Base-by-base conservation (phyloP, 1,140 invertebrate species). In the Pentalonia nigronervosa region DNA sequence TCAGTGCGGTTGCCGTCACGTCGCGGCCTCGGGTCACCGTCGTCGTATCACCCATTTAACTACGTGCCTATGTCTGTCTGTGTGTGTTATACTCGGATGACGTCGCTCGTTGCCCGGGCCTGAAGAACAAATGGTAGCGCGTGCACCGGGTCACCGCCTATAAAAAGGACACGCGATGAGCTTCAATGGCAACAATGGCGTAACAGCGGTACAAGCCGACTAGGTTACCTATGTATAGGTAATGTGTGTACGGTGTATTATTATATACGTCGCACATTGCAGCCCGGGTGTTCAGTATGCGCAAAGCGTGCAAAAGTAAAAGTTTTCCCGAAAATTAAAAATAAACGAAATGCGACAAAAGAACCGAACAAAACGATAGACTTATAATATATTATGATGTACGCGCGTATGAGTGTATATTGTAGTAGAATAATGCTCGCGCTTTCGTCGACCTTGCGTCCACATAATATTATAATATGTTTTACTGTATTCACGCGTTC, bases 361-460 rank as follows among this genome's bases (percentile, higher is more conserved):
- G 67, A 83, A n/a, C 7, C 48, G 34, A 84, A 92, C 47, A 83
- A 92, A 50, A 92, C 67, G 60, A 9, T 84, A 45, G 83, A 25
- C 60, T 76, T 84, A 30, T 23, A 30, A 23, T 83, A 83, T 41
- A 41, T 17, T 83, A 23, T 83, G 23, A 20, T 83, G 23, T 20
- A 7, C 17, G 25, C 30, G 14, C n/a, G 30, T n/a, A n/a, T n/a
- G n/a, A n/a, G n/a, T n/a, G 45, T 30, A 45, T n/a, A 87, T 45
- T 48, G 45, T 45, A 53, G 48, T 93, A 86, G 34, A 11, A 83
- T 86, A 93, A 93, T 84, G 81, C 7, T 84, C 81, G 91, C 91
- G 91, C 91, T 93, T 93, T 93, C 91, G 91, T 93, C 91, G 91
- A 45, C 91, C 91, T 93, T 93, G 91, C 81, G n/a, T 34, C n/a